Conservation (phyloP, 2,888 invertebrate species). For the Agonum fuliginosum region DNA sequence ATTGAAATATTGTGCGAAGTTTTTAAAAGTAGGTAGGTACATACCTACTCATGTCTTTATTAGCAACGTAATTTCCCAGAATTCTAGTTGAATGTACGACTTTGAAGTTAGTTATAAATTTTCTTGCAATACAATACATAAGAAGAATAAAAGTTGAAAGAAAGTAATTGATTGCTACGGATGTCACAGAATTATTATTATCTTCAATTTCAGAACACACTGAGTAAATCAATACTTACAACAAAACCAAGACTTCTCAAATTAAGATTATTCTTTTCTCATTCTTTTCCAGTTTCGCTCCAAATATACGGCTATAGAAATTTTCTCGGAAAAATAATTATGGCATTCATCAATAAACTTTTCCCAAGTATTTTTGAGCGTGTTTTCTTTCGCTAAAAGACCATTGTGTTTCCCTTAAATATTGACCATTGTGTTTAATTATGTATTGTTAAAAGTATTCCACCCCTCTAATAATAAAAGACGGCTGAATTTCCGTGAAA, state of each 20-base stretch:
- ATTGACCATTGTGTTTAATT: constrained; percentile 33
- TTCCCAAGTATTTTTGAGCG: neutral
- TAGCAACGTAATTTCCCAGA: neutral
- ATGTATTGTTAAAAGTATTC: constrained; percentile 30
- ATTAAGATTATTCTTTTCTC: constrained; percentile 18
- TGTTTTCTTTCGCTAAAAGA: neutral
- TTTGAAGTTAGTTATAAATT: too few relatives aligned
- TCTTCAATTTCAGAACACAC: neutral
- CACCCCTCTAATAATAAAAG: neutral
- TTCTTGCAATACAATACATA: neutral
- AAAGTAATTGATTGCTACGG: neutral
- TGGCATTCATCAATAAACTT: constrained; percentile 34
- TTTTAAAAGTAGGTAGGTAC: neutral
- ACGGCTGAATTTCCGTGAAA: constrained; percentile 20
- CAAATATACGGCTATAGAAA: constrained; percentile 25
- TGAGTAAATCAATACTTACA: constrained; percentile 19
- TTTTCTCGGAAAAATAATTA: constrained; percentile 32
- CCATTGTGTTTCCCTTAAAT: neutral
- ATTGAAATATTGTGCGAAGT: neutral
- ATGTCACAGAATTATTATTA: constrained; percentile 7
- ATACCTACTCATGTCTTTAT: neutral
- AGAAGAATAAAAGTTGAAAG: neutral
- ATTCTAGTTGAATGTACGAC: too few relatives aligned
- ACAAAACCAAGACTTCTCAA: neutral
- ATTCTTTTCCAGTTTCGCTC: constrained; percentile 2